These are phyloP conservation scores for Eurystomus glaucurus DNA, from an alignment of 2,797 vertebrate genomes.

Conservation along the genomic window DNA sequence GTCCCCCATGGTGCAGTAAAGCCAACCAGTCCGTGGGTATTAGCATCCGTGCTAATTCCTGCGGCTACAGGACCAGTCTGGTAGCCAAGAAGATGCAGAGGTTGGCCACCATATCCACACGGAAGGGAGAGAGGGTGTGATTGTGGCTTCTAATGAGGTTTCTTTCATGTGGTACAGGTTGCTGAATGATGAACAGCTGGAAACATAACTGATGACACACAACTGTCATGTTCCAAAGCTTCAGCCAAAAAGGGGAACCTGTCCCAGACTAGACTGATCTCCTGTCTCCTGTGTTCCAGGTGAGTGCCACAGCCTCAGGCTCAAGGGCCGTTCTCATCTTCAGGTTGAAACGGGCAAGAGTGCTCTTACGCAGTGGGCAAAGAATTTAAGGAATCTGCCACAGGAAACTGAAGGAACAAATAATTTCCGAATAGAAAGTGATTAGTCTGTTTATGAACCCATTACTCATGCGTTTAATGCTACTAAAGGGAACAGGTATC, in stretches of 20 bases:
- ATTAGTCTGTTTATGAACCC: background rate
- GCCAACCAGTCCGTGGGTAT: rapidly evolving
- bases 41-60: background rate
- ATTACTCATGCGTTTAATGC: background rate
- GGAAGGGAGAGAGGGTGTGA: background rate
- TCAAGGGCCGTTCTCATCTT: background rate
- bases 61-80: background rate
- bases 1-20: background rate
- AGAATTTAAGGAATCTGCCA: background rate
- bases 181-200: background rate
- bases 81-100: background rate
- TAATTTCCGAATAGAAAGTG: background rate
- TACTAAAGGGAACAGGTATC: background rate
- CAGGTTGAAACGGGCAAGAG: background rate
- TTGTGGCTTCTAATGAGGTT: background rate
- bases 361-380: rapidly evolving
- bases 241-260: background rate
- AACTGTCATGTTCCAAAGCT: background rate
- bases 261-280: background rate
- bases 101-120: rapidly evolving
- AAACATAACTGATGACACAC: background rate
- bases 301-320: background rate
- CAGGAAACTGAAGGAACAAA: background rate
- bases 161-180: background rate
- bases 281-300: background rate